Evolutionary conservation across 2,797 vertebrate genomes (phyloP), one percentile per base, ranked within the genome.

Genomic region (Decapterus maruadsi): DNA sequence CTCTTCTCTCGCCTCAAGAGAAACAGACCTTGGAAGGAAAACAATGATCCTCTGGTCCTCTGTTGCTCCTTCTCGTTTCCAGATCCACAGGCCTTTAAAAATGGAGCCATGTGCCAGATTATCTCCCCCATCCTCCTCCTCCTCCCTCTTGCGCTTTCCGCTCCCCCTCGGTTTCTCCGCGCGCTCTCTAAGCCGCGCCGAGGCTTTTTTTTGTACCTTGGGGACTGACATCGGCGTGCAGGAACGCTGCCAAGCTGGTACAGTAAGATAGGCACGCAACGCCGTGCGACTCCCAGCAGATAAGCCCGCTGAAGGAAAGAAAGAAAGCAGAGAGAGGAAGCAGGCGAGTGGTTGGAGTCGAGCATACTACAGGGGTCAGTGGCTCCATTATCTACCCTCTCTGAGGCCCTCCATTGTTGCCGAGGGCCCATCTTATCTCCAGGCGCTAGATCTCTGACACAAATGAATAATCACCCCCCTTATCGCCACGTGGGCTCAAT

Each of bases 301-400:
- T 92, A 92, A 89, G 77, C 61, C 61, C 46, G 1, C 56, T 76
- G 86, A 89, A 77, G 84, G 87, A 81, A 86, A 83, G 68, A 83
- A 26, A 26, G 26, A 26, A 26, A 26, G 26, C 26, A 26, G 26
- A 79, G 81, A 77, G 73, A 76, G 78, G 72, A 84, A 70, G 38
- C 74, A 68, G 68, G 78, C 38, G 57, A 61, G 80, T 29, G 69
- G 58, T 54, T 42, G 78, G 78, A 81, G 83, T 79, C 55, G 14
- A 68, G 77, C 69, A 20, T 56, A 62, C 87, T 75, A 71, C 87
- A 75, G 84, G 88, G 90, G 90, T 93, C 88, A 86, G 81, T 57
- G 84, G 75, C 87, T 84, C 82, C 53, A 93, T 93, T 90, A 95
- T 94, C 86, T 78, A 11, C 59, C 81, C 81, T 88, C 84, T 82